Evolutionary conservation across 2,113 vertebrate genomes (phyloP), one percentile per base, ranked within the genome.

Genomic region (Toxotes chatareus): DNA sequence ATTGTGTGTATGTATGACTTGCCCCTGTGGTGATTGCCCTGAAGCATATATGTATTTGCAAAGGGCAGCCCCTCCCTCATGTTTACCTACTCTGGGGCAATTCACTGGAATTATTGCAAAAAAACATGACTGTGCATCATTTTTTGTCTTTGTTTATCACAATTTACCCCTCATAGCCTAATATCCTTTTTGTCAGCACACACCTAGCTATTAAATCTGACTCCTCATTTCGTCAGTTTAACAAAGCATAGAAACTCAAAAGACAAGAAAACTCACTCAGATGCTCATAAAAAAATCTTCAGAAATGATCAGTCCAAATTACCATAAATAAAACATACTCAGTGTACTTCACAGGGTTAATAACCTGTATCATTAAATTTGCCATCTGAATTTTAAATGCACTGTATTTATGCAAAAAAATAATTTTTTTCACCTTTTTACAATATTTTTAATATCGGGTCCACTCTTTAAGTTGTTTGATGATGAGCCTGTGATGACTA

Each of bases 51-150:
- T 80, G n/a, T 90, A 64, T 86, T 81, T 82, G 47, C 68, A 23
- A 73, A 82, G 65, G 44, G 61, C 78, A 84, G 76, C 79, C 65
- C 61, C 69, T 75, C 34, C 73, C 57, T 87, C 57, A 59, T 86
- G 66, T 85, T 84, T 73, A 77, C 76, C 56, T 47, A 42, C 82
- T 82, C 76, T 21, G n/a, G 56, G 86, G 76, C 72, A 65, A 8
- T 65, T 84, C 57, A 53, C 9, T 68, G 59, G 57, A 80, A 32
- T 84, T 57, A 65, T 62, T 46, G 17, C 14, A n/a, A 51, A 32
- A 74, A 47, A 44, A 46, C 12, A 0, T 42, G 21, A 19, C 32
- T 34, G 38, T 38, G 9, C 9, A 34, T 34, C 17, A 16, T 12
- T 60, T 32, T 31, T 31, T 60, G 31, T 32, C 27, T 60, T 32